Evolutionary conservation across 2,888 invertebrate species (phyloP), one percentile per base, ranked within the genome.

Genomic region (Geophilus truncorum): DNA sequence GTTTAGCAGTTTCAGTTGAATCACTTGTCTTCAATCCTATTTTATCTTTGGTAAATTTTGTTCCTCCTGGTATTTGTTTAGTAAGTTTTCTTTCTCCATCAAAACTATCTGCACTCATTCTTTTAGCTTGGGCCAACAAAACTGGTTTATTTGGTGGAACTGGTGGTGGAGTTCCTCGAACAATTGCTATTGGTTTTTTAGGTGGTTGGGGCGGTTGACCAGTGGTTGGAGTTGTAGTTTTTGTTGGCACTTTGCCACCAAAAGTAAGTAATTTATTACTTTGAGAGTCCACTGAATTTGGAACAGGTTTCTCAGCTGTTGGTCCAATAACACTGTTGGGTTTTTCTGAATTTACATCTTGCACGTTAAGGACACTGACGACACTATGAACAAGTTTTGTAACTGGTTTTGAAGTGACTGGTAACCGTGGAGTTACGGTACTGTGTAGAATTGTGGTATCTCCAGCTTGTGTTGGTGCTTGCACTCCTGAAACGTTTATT

Each of bases 121-220:
- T 15, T 30, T 28, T 34, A 9, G 75, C 30, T 80, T 84, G 84
- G 81, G 92, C 92, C 82, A 92, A 92, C 85, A 93, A 92, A 82
- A 93, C 90, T 78, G 93, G 93, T 87, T 93, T 93, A 86, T 93
- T 93, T 21, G 93, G 93, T 76, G 93, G 93, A n/a, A 92, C 90
- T 12, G 93, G 93, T 82, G 93, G 89, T 34, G 82, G 82, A 18
- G 80, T 57, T 12, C 80, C 80, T 4, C 51, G 62, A 28, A 79
- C 81, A 15, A 79, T 34, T 7, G 40, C 79, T 23, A 78, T 7
- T 0, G 57, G 81, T 18, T 79, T 30, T 32, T 57, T 51, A 7
- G 70, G 34, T 18, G 75, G 81, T 21, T 32, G 81, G 18, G 80
- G 79, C 9, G 81, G 81, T 76, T 83, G 83, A 82, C n/a, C 84